Evolutionary conservation across 1,140 invertebrate genomes (phyloP), one percentile per base, ranked within the genome.

Genomic region (Euwallacea similis): DNA sequence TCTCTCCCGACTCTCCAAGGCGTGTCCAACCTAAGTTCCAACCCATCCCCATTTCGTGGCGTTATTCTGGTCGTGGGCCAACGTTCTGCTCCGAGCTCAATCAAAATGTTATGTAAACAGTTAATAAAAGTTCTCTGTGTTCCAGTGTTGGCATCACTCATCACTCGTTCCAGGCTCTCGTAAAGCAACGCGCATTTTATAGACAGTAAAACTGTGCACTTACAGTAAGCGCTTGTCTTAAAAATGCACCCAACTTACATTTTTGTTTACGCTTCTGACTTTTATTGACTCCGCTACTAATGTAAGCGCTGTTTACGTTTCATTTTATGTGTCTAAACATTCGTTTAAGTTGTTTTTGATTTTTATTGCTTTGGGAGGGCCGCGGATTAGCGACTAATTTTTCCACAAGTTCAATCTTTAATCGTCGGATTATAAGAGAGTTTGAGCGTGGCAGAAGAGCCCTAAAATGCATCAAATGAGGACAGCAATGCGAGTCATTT

Each of bases 281-380:
- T 61, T 61, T 61, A 61, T 61, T 61, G 42, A 61, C 59, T 59
- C 13, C n/a, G 21, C 56, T 61, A 61, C 59, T 61, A 61, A 61
- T 61, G 59, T 42, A 61, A 42, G 42, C 11, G 10, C 3, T 61
- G 59, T 61, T 61, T 61, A 61, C 42, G 42, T 61, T 61, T 16
- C 33, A 42, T 61, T 61, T 61, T 61, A 61, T 61, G 42, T 42
- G 33, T 61, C 33, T 61, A 61, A 61, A 61, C 59, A 61, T 61
- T 61, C 42, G 59, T 61, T 61, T 61, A 10, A 61, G 10, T 11
- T 11, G 3, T n/a, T 61, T 43, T 41, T 33, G 21, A 33, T 33
- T 33, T 33, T 33, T 33, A 33, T 33, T 33, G 21, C 21, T 33
- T 33, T 33, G 4, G 21, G 21, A 33, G 21, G 21, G 21, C 21